phyloP scores from a whole-genome alignment of 2,113 vertebrate genomes.

The Phainopepla nitens region DNA sequence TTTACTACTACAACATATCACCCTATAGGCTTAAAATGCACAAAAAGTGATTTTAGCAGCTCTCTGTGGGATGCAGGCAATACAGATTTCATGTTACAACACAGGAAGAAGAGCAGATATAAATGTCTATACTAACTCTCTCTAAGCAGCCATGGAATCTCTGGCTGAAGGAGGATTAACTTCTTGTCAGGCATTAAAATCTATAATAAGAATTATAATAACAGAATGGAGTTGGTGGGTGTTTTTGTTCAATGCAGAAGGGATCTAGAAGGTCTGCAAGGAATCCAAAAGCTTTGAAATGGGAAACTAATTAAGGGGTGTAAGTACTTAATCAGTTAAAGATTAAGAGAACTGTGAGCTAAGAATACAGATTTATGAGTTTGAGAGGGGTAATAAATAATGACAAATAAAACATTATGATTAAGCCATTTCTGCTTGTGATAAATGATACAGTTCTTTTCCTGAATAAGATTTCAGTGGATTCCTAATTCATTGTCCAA shows the following conservation, averaged over 20 bases:
- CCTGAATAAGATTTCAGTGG: not conserved
- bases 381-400: not conserved
- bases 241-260: not conserved
- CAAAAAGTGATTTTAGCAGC: not conserved
- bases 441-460: not conserved
- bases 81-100: not conserved
- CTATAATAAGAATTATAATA: not conserved
- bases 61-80: not conserved
- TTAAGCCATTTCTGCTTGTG: not conserved
- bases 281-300: not conserved
- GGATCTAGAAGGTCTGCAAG: not conserved
- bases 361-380: not conserved
- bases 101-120: not conserved
- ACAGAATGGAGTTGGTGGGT: not conserved
- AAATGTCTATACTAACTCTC: not conserved
- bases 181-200: conserved; percentile 8
- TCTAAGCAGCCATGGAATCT: not conserved
- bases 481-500: not conserved
- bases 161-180: not conserved
- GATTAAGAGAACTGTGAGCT: not conserved
- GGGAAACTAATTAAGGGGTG: not conserved
- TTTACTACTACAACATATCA: not conserved
- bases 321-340: not conserved
- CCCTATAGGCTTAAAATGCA: not conserved
- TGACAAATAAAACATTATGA: not conserved